Conservation (phyloP, 2,113 vertebrate genomes). For the Mormoops blainvillei region DNA sequence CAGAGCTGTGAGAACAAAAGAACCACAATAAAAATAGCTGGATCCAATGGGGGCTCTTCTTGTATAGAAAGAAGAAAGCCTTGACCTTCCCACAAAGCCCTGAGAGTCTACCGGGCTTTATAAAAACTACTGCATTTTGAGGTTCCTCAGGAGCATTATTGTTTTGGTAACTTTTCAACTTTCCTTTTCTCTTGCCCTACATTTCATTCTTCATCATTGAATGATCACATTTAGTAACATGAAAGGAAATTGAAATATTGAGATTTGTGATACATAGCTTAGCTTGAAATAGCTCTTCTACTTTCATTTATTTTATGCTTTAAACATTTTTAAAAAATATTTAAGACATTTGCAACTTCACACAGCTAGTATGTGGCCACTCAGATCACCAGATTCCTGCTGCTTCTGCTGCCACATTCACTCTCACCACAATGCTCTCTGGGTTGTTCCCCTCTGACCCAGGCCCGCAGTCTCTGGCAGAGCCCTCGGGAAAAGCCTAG, state of each 20-base stretch:
- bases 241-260: constrained; percentile 24
- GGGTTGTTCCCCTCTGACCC: not conserved
- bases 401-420: not conserved
- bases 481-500: not conserved
- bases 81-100: not conserved
- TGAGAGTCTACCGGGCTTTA: not conserved
- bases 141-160: not conserved
- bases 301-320: not conserved
- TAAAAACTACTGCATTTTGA: not conserved
- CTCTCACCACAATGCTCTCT: not conserved
- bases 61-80: not conserved
- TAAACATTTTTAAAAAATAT: not conserved
- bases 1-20: not conserved
- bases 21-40: not conserved
- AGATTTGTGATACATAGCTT: constrained; percentile 3
- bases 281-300: constrained; percentile 65
- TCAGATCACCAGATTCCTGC: not conserved
- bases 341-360: not conserved
- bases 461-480: not conserved
- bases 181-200: not conserved
- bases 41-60: not conserved
- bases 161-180: constrained; percentile 41
- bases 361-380: not conserved
- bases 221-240: constrained; percentile 3
- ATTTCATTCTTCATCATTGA: not conserved